Conservation (phyloP, 2,797 vertebrate genomes). For the Halcyon smyrnensis region DNA sequence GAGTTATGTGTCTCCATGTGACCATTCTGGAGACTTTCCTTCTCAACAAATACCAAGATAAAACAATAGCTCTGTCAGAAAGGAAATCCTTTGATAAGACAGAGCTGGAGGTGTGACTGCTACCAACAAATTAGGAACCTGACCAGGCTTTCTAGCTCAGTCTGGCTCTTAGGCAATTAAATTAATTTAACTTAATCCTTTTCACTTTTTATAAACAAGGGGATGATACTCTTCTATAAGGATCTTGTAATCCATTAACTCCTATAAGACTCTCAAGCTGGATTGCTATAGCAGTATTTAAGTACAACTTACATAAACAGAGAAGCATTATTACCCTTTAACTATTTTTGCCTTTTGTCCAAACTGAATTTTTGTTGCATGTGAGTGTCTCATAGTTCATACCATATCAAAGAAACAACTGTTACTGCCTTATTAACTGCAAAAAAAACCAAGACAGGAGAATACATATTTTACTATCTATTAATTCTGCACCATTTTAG, state of each 20-base stretch:
- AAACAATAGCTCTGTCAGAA: neutral
- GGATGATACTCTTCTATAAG: neutral
- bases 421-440: neutral
- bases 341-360: neutral
- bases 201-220: neutral
- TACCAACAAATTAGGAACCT: neutral
- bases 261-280: neutral
- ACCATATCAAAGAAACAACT: neutral
- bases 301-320: neutral
- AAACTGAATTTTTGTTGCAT: neutral
- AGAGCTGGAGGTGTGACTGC: neutral
- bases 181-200: neutral
- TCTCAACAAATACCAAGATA: neutral
- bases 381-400: neutral
- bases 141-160: neutral
- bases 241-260: neutral
- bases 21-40: neutral
- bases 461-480: neutral
- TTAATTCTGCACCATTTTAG: conserved; percentile 18
- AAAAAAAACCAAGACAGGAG: neutral
- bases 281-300: neutral
- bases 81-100: conserved; percentile 9
- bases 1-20: neutral
- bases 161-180: neutral
- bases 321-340: neutral